Evolutionary conservation across 2,113 vertebrate species (phyloP), one percentile per base, ranked within the genome.

Genomic region (Datnioides undecimradiatus): DNA sequence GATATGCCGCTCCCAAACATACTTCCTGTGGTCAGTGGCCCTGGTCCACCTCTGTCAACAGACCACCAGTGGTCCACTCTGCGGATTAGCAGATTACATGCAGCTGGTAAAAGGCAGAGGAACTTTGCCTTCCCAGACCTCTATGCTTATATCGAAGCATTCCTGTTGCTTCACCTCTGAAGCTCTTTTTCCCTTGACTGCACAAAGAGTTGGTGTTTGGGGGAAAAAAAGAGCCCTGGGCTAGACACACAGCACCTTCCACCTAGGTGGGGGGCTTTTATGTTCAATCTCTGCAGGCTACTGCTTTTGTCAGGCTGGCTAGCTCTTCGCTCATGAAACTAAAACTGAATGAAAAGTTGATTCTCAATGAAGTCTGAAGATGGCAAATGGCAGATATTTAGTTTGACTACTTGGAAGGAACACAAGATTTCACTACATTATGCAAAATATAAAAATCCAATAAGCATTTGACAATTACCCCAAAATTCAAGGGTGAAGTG

Each of bases 1-100:
- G 63, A 70, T 68, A 67, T 62, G 38, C 73, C 81, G 73, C 79
- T 76, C 74, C 48, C 80, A 19, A 46, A 68, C 77, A 40, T 70
- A 88, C 88, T 92, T 93, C 91, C 79, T 91, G 87, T 88, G 84
- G 89, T 87, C 82, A 81, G 82, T 69, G 76, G 87, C 82, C 72
- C 67, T 82, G 81, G 81, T 89, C 87, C 82, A 83, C 91, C 70
- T 79, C 82, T 74, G 80, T 84, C 81, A 58, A 66, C 87, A 90
- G 88, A 84, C 90, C 94, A 93, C 88, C 84, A 86, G 86, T 81
- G 10, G 78, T 66, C 82, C 85, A 38, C 88, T 79, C 82, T 40
- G 21, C 65, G 79, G 93, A 94, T 95, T 93, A 95, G 49, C 27
- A 94, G 91, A 95, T 95, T 94, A 95, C 88, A 92, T 11, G 76